A percentile compares a stretch with the other conserved stretches of the same genome.
These are phyloP conservation scores for Euura lappo DNA, from an alignment of 1,140 invertebrate species.

Conservation along the genomic window DNA sequence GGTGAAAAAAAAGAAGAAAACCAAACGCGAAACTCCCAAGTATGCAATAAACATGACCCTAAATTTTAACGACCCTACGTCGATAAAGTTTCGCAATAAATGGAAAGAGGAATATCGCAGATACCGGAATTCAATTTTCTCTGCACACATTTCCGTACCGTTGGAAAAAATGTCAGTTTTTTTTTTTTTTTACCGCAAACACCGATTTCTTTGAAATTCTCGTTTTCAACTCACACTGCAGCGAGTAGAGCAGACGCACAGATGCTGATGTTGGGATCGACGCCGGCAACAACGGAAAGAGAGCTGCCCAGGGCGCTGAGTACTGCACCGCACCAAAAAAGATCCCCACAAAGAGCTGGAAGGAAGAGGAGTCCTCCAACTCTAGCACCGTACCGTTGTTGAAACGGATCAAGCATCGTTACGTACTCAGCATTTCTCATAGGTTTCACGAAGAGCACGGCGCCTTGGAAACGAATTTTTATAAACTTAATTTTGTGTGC, in stretches of 20 bases:
- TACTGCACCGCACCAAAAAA: constrained; percentile 81
- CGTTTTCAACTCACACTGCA: constrained; percentile 43
- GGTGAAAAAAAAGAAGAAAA: too few species aligned
- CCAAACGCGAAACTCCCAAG: too few species aligned
- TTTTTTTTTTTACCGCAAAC: too few species aligned
- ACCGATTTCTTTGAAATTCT: too few species aligned
- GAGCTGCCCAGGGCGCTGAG: constrained; percentile 75
- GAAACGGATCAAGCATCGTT: constrained; percentile 88
- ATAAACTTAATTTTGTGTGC: neutral
- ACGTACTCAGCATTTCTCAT: constrained; percentile 83
- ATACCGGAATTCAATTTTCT: too few species aligned
- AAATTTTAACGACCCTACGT: too few species aligned
- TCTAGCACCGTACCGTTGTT: constrained; percentile 76
- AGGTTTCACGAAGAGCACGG: constrained; percentile 78
- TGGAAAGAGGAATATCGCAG: too few species aligned
- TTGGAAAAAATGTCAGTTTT: too few species aligned
- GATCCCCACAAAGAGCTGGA: constrained; percentile 79
- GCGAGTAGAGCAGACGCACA: constrained; percentile 49
- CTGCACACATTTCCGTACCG: too few species aligned
- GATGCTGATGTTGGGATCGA: constrained; percentile 51
- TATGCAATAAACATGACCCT: too few species aligned
- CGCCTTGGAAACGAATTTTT: constrained; percentile 57
- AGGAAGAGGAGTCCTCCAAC: constrained; percentile 82
- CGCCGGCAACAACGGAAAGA: constrained; percentile 49
- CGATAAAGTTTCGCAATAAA: too few species aligned